Conservation (phyloP, 2,888 invertebrate species). For the Drosophila planitibia region DNA sequence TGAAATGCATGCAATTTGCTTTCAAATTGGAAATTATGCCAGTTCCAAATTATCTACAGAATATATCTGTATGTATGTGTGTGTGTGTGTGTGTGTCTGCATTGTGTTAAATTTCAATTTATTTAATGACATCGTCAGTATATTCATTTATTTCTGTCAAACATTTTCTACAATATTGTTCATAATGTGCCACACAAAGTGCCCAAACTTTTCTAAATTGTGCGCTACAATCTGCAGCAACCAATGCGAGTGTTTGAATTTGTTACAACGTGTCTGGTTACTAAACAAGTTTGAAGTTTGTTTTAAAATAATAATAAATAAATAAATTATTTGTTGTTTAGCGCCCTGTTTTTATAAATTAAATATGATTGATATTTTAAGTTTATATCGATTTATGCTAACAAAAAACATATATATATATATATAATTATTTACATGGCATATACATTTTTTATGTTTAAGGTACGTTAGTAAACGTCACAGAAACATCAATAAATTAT, state of each 20-base stretch:
- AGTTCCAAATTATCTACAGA: constrained; percentile 27
- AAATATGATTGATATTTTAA: background rate
- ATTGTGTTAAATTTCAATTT: constrained; percentile 65
- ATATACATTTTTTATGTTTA: background rate
- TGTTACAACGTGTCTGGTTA: background rate
- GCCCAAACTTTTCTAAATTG: constrained; percentile 9
- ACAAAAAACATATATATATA: background rate
- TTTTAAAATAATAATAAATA: background rate
- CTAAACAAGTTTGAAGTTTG: background rate
- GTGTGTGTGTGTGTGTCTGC: constrained; percentile 16
- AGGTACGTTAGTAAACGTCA: too few species aligned
- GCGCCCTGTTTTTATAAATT: background rate
- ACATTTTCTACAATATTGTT: constrained; percentile 30
- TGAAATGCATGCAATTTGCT: constrained; percentile 55
- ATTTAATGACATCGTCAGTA: constrained; percentile 70
- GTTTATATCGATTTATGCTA: background rate
- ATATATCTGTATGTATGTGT: background rate
- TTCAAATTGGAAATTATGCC: constrained; percentile 65
- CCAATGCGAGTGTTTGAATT: background rate
- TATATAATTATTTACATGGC: background rate
- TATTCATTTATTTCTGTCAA: constrained; percentile 68
- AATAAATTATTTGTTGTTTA: background rate
- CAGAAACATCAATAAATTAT: too few species aligned
- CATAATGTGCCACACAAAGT: constrained; percentile 9
- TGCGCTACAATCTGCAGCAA: constrained; percentile 22